Conservation (phyloP, 2,797 vertebrate species). For the Momotus momota region DNA sequence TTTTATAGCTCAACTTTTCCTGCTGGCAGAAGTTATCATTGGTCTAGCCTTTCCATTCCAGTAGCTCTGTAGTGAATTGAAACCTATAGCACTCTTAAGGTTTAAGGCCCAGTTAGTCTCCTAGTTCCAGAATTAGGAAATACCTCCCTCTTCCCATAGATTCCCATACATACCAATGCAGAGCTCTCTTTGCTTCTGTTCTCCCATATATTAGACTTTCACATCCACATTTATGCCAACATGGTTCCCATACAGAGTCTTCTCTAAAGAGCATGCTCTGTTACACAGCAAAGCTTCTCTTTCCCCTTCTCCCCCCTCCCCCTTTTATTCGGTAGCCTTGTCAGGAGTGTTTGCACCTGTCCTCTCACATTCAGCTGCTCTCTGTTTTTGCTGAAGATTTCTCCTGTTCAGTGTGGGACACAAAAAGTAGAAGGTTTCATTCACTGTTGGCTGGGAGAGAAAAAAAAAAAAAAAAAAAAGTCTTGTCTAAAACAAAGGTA, state of each 20-base stretch:
- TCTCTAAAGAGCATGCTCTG: background rate
- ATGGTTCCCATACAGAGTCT: rapidly evolving
- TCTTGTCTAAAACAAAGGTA: background rate
- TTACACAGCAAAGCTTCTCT: background rate
- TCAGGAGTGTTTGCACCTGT: background rate
- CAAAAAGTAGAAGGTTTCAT: background rate
- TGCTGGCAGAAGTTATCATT: background rate
- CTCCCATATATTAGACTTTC: background rate
- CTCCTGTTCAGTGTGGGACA: background rate
- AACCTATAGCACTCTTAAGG: background rate
- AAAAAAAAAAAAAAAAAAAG: background rate
- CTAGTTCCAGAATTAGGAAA: background rate
- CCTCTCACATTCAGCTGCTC: background rate
- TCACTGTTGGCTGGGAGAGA: background rate
- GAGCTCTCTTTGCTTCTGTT: background rate
- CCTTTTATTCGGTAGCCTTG: background rate
- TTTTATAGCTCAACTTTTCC: background rate
- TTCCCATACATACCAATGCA: background rate
- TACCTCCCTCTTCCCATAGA: background rate
- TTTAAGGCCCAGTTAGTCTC: background rate
- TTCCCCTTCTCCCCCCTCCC: rapidly evolving
- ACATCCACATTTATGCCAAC: background rate
- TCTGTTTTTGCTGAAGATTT: background rate
- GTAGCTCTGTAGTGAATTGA: background rate
- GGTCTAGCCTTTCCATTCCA: background rate